phyloP scores from a whole-genome alignment of 2,888 invertebrate species.

The Drosophila demipolita region DNA sequence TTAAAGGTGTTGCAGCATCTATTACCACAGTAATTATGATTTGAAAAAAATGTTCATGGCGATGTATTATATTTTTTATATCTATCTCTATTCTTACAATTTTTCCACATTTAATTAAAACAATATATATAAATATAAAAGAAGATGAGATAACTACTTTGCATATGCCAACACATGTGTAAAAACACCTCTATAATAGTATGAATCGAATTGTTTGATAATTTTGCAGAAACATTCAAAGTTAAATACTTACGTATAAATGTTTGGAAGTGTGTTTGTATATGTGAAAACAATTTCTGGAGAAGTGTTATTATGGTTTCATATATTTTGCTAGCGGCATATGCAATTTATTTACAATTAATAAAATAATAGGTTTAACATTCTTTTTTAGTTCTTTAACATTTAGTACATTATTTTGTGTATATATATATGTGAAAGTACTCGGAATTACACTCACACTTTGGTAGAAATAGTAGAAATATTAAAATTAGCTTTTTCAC shows the following conservation, averaged over 20 bases:
- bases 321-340: background rate
- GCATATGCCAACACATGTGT: background rate
- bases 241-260: constrained; percentile 1
- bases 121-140: background rate
- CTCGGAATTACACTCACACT: constrained; percentile 1
- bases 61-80: background rate
- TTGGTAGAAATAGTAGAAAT: too few relatives aligned
- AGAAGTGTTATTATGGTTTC: background rate
- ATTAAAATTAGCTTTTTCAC: background rate
- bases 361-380: background rate
- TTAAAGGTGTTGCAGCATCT: background rate
- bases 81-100: background rate
- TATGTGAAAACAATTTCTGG: constrained; percentile 4
- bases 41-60: background rate
- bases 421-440: background rate
- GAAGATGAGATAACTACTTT: background rate
- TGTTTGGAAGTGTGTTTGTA: background rate
- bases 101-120: background rate
- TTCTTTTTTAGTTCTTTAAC: background rate
- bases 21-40: background rate
- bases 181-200: background rate
- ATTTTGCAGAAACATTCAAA: background rate
- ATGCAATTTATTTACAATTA: background rate
- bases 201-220: background rate
- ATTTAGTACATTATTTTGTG: background rate